phyloP scores from a whole-genome alignment of 2,797 vertebrate species.

The Scleropages formosus region DNA sequence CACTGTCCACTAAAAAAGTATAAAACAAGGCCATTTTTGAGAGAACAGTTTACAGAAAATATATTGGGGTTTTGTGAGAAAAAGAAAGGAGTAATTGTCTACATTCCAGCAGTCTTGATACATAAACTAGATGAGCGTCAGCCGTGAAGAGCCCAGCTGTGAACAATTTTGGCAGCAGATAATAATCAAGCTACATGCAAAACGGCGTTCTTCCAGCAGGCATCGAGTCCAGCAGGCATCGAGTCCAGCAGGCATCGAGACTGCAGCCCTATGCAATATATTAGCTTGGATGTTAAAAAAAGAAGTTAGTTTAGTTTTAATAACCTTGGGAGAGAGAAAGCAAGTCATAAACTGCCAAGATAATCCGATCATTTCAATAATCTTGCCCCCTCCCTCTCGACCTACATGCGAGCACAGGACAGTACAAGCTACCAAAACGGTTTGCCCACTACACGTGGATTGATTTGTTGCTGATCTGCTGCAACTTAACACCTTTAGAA shows the following conservation, averaged over 20 bases:
- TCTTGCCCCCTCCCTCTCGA: not conserved
- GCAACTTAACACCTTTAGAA: too few relatives aligned
- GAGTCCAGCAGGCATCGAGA: constrained; percentile 28
- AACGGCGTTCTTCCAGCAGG: constrained; percentile 45
- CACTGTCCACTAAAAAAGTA: constrained; percentile 41
- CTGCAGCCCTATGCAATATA: not conserved
- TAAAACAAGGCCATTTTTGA: constrained; percentile 51
- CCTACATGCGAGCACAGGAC: not conserved
- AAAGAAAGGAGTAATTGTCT: constrained; percentile 67
- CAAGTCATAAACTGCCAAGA: constrained; percentile 6
- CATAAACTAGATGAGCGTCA: constrained; percentile 64
- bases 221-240: too few relatives aligned
- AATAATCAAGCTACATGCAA: constrained; percentile 65
- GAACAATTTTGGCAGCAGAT: constrained; percentile 73
- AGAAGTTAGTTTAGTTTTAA: constrained; percentile 5
- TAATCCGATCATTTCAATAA: not conserved
- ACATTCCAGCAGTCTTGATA: constrained; percentile 72
- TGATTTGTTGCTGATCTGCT: too few relatives aligned
- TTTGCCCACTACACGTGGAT: not conserved
- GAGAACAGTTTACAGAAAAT: constrained; percentile 62
- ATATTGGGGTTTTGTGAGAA: constrained; percentile 64
- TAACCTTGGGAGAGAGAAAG: constrained; percentile 26
- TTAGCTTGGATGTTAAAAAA: constrained; percentile 15
- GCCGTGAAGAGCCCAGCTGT: constrained; percentile 70
- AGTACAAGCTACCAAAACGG: not conserved